These are phyloP conservation scores for Aspidapion aeneum DNA, from an alignment of 2,888 invertebrate species.

Conservation along the genomic window DNA sequence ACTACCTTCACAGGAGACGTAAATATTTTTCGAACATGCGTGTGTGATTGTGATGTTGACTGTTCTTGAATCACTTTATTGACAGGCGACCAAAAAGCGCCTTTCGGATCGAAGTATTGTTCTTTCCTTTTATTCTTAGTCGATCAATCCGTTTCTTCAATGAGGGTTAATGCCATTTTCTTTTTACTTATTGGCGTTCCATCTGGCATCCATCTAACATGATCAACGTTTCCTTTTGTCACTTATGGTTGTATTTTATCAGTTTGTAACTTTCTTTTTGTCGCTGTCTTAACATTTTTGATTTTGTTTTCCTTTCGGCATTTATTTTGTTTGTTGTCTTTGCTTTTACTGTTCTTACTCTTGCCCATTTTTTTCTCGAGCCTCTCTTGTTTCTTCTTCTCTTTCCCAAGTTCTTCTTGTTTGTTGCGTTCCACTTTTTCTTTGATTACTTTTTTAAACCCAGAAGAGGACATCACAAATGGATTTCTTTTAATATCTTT, in stretches of 20 bases:
- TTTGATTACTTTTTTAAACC: background rate
- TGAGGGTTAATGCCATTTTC: background rate
- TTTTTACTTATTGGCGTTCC: background rate
- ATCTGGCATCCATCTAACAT: no score
- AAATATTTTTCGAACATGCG: background rate
- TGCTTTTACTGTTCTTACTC: background rate
- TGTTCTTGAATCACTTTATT: background rate
- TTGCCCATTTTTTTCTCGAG: background rate
- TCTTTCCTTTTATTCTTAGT: background rate
- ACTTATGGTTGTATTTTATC: background rate
- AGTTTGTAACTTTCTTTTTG: background rate
- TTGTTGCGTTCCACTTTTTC: background rate
- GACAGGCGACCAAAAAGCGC: background rate
- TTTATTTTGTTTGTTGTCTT: background rate
- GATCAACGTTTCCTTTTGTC: no score
- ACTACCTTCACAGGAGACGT: background rate
- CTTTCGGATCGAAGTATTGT: background rate
- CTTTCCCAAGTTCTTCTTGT: background rate
- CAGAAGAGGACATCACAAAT: background rate
- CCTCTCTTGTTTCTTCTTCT: background rate
- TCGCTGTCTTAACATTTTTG: background rate
- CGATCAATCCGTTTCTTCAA: background rate
- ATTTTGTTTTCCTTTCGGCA: background rate
- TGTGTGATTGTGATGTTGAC: background rate
- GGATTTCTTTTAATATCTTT: background rate